Evolutionary conservation across 2,797 vertebrate species (phyloP).

Genomic region (Heterohyrax brucei): DNA sequence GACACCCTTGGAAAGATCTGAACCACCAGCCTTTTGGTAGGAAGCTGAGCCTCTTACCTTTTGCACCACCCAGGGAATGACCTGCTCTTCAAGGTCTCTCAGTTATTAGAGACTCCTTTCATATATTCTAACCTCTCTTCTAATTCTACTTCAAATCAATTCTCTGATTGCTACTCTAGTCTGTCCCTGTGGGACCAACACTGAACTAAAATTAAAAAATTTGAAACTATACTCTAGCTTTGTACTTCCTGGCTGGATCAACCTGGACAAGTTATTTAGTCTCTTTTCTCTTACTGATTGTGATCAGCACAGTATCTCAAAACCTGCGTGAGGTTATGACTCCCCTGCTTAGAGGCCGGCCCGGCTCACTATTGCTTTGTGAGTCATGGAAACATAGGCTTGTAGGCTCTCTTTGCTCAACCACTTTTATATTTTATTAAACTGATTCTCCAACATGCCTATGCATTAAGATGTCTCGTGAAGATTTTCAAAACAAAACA

Average conservation of each 20-base stretch:
- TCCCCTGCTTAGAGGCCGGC: background rate
- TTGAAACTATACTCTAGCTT: background rate
- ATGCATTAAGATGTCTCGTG: constrained; percentile 47
- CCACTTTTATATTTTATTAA: constrained; percentile 63
- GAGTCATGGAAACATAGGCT: constrained; percentile 68
- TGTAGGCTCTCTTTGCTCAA: constrained; percentile 44
- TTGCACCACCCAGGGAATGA: background rate
- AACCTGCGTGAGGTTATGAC: background rate
- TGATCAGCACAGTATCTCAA: constrained; percentile 6
- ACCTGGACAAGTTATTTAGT: constrained; percentile 4
- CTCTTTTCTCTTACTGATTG: background rate
- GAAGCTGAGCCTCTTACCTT: background rate
- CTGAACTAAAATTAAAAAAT: constrained; percentile 6
- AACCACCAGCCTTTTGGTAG: background rate
- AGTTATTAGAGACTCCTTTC: background rate
- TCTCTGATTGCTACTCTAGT: background rate
- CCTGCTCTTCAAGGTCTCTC: background rate
- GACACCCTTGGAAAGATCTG: background rate
- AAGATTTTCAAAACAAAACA: constrained; percentile 74
- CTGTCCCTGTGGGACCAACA: background rate
- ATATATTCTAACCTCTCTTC: background rate
- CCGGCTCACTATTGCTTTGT: constrained; percentile 7
- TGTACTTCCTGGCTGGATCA: background rate
- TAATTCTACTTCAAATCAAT: background rate
- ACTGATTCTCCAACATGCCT: constrained; percentile 50